A percentile compares a stretch with the other conserved stretches of the same genome.
Evolutionary conservation across 35 echinoderm and acorn worm genomes (phyloP).

Genomic region (Apostichopus californicus): DNA sequence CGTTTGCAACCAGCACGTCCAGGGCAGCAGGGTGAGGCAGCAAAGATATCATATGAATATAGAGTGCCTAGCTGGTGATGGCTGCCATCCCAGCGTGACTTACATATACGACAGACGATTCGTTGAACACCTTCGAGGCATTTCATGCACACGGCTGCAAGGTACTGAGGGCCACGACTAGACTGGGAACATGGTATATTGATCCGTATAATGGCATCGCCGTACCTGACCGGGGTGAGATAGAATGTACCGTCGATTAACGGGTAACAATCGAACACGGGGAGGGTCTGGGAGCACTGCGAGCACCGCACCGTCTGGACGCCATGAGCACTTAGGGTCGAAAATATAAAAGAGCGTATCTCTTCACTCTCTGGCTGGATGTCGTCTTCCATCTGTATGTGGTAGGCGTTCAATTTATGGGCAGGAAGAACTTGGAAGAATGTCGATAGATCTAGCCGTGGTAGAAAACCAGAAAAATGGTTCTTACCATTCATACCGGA

Average conservation of each 20-base stretch:
- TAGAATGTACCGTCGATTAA: slow-evolving; percentile 99
- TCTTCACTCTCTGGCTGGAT: slow-evolving; percentile 85
- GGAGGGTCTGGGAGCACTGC: slow-evolving; percentile 74
- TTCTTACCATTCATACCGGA: slow-evolving; percentile 47
- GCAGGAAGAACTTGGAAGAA: slow-evolving; percentile 90
- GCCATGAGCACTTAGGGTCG: slow-evolving; percentile 71
- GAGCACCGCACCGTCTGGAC: slow-evolving; percentile 76
- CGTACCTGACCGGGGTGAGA: slow-evolving; percentile 81
- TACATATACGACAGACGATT: slow-evolving; percentile 94
- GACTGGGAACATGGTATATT: slow-evolving; percentile 43
- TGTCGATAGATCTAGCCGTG: slow-evolving; percentile 84
- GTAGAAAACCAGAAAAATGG: slow-evolving; percentile 75
- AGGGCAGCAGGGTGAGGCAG: slow-evolving; percentile 91
- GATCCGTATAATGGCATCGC: slow-evolving; percentile 79
- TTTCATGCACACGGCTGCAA: slow-evolving; percentile 96
- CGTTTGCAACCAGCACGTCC: slow-evolving; percentile 87
- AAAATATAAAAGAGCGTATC: slow-evolving; percentile 91
- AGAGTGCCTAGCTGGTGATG: slow-evolving; percentile 98
- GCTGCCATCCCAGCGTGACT: slow-evolving; percentile 99
- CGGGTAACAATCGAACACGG: slow-evolving; percentile 97
- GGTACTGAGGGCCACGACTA: slow-evolving; percentile 75
- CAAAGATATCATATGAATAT: slow-evolving; percentile 99
- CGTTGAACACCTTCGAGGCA: slow-evolving; percentile 93
- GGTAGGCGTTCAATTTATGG: slow-evolving; percentile 93
- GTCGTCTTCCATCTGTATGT: slow-evolving; percentile 99